Conservation (phyloP, 2,888 invertebrate species). For the Synergus japonicus region DNA sequence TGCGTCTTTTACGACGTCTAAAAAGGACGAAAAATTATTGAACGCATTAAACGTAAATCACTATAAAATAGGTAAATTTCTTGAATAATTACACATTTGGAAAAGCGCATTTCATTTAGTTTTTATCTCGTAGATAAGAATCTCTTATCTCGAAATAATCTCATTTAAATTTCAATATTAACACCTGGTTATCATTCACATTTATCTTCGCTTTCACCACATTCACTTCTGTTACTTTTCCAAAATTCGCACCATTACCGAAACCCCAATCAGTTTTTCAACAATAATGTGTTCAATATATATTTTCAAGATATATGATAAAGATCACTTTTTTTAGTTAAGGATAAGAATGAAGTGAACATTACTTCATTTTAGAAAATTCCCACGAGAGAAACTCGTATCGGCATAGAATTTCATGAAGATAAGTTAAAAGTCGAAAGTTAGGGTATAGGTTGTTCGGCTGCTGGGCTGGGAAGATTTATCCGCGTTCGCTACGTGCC, state of each 20-base stretch:
- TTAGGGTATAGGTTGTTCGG: conserved; percentile 3
- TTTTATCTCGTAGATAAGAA: too few species aligned
- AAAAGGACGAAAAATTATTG: not conserved
- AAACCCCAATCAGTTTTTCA: too few species aligned
- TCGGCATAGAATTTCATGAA: conserved; percentile 9
- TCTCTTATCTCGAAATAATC: not conserved
- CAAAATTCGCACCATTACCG: too few species aligned
- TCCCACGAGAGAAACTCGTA: conserved; percentile 12
- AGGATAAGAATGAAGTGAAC: not conserved
- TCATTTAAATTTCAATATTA: not conserved
- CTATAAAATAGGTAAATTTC: not conserved
- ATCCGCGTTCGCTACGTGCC: conserved; percentile 31
- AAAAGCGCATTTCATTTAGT: not conserved
- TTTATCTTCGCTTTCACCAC: too few species aligned
- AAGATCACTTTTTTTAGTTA: too few species aligned
- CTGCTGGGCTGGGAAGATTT: conserved; percentile 22
- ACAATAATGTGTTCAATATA: too few species aligned
- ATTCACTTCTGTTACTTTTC: too few species aligned
- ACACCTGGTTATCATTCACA: not conserved
- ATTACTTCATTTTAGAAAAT: conserved; percentile 16
- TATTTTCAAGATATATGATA: too few species aligned
- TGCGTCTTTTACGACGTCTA: not conserved
- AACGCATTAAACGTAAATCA: not conserved
- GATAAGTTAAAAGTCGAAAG: conserved; percentile 35
- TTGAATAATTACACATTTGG: not conserved